Conservation (phyloP, 2,888 invertebrate genomes). For the Pycnomerus fuliginosus region DNA sequence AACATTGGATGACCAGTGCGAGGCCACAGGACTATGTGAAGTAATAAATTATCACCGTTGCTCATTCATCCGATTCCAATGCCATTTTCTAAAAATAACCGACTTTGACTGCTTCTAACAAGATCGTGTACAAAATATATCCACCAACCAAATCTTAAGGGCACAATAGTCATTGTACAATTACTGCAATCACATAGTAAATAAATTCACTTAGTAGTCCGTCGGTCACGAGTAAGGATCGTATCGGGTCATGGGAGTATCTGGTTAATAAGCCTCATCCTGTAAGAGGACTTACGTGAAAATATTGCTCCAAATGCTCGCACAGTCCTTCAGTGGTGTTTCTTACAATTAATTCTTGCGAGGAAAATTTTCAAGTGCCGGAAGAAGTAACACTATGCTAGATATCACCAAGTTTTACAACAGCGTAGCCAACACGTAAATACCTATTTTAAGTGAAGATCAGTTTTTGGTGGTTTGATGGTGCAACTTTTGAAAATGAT, state of each 20-base stretch:
- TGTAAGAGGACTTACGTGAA: constrained; percentile 23
- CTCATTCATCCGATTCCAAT: constrained; percentile 1
- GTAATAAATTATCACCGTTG: constrained; percentile 1
- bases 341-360: too few species aligned
- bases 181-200: constrained; percentile 6
- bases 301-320: constrained; percentile 13
- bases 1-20: constrained; percentile 7
- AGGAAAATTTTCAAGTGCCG: too few species aligned
- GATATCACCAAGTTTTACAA: constrained; percentile 13
- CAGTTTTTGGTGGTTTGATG: background rate
- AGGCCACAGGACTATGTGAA: constrained; percentile 3
- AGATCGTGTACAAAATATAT: too few species aligned
- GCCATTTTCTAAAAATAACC: constrained; percentile 1
- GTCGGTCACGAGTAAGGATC: constrained; percentile 18
- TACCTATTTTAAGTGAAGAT: background rate
- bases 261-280: constrained; percentile 25
- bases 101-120: background rate
- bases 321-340: constrained; percentile 1
- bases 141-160: too few species aligned
- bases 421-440: constrained; percentile 7
- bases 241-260: constrained; percentile 23
- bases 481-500: constrained; percentile 6
- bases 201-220: constrained; percentile 12
- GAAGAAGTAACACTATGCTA: constrained; percentile 3
- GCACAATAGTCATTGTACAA: background rate